These are phyloP conservation scores for Galeopsomyia nigrocyanea DNA, from an alignment of 2,888 invertebrate species.

Conservation along the genomic window DNA sequence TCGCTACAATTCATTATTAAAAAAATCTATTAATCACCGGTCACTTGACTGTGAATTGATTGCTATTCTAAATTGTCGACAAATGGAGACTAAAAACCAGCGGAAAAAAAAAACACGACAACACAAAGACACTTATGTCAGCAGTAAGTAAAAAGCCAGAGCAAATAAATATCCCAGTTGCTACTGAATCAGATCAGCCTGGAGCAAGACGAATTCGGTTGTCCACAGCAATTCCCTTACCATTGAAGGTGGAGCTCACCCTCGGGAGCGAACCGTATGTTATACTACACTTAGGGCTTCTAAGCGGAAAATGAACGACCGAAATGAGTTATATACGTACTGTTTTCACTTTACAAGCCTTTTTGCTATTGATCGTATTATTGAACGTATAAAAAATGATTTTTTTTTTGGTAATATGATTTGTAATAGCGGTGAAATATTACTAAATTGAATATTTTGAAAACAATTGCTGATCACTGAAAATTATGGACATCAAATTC, in stretches of 20 bases:
- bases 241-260: slow-evolving; percentile 61
- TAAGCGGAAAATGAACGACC: too few relatives aligned
- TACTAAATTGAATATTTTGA: too few relatives aligned
- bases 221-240: slow-evolving; percentile 61
- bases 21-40: slow-evolving; percentile 12
- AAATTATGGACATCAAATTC: not conserved
- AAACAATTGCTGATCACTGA: too few relatives aligned
- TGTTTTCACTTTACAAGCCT: too few relatives aligned
- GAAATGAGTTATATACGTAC: too few relatives aligned
- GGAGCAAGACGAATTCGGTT: slow-evolving; percentile 54
- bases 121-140: slow-evolving; percentile 36
- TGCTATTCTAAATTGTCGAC: slow-evolving; percentile 18
- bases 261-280: slow-evolving; percentile 49
- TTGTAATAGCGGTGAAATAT: too few relatives aligned
- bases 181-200: slow-evolving; percentile 56
- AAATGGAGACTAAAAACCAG: slow-evolving; percentile 5
- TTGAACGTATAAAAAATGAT: too few relatives aligned
- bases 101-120: slow-evolving; percentile 44
- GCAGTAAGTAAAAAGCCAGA: slow-evolving; percentile 34
- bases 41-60: slow-evolving; percentile 26
- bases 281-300: not conserved
- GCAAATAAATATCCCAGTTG: slow-evolving; percentile 59
- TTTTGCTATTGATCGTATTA: too few relatives aligned
- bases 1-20: slow-evolving; percentile 20
- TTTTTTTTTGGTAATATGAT: too few relatives aligned